These are phyloP conservation scores for Mimas tiliae DNA, from an alignment of 2,888 invertebrate genomes.

Conservation along the genomic window DNA sequence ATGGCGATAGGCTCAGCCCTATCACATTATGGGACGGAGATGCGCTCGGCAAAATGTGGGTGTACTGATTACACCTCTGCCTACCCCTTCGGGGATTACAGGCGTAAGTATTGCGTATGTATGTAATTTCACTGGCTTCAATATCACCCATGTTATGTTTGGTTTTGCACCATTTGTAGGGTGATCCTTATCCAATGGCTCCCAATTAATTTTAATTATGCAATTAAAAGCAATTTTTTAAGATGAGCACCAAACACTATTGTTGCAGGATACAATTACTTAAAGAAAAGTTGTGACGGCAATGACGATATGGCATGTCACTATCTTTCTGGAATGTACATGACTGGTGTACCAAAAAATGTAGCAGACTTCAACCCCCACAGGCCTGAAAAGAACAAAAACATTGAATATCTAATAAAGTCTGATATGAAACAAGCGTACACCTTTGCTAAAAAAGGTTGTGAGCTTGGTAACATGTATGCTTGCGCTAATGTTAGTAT, in stretches of 20 bases:
- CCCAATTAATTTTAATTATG: too few relatives aligned
- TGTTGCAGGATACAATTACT: constrained; percentile 82
- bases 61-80: too few relatives aligned
- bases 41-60: too few relatives aligned
- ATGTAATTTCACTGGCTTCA: too few relatives aligned
- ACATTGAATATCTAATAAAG: constrained; percentile 81
- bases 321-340: constrained; percentile 91
- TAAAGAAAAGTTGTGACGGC: constrained; percentile 85
- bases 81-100: too few relatives aligned
- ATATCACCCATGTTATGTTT: too few relatives aligned
- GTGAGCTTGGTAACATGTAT: constrained; percentile 92
- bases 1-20: too few relatives aligned
- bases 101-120: too few relatives aligned
- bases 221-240: background rate
- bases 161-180: too few relatives aligned
- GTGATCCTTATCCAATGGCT: too few relatives aligned
- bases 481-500: constrained; percentile 96
- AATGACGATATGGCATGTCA: constrained; percentile 90
- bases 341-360: constrained; percentile 88
- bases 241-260: background rate
- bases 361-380: constrained; percentile 74
- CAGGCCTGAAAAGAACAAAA: constrained; percentile 67
- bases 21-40: too few relatives aligned
- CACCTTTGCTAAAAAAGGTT: constrained; percentile 90
- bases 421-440: constrained; percentile 92